These are phyloP conservation scores for Eulemur mongoz DNA, from an alignment of 2,797 vertebrate species.

Conservation along the genomic window DNA sequence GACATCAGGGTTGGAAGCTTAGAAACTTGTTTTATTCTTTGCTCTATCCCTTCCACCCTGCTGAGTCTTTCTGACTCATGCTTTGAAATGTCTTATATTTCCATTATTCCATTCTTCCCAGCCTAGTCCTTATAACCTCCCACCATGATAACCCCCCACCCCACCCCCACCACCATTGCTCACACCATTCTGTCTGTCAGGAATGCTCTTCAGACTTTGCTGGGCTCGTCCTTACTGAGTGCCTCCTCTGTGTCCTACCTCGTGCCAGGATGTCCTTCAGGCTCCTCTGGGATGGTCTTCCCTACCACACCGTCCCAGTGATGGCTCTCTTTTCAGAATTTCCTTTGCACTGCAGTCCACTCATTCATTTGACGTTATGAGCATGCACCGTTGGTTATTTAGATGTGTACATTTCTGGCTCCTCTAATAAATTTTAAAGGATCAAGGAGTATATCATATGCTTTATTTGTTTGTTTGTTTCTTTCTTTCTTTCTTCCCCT, in stretches of 20 bases:
- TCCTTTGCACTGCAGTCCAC: accelerated
- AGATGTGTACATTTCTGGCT: neutral
- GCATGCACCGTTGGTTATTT: neutral
- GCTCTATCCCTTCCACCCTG: neutral
- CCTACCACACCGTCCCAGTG: accelerated
- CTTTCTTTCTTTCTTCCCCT: neutral
- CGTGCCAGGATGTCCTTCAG: neutral
- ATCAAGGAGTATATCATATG: neutral
- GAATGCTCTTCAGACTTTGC: neutral
- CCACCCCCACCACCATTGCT: neutral
- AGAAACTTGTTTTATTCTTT: neutral
- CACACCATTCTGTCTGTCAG: neutral
- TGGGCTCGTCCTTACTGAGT: neutral
- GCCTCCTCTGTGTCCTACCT: neutral
- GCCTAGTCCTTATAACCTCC: neutral
- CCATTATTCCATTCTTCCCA: neutral
- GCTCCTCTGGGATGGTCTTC: neutral
- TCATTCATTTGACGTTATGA: neutral
- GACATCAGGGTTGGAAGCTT: neutral
- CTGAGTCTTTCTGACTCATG: neutral
- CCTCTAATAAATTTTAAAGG: neutral
- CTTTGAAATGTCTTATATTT: neutral
- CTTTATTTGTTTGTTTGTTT: neutral
- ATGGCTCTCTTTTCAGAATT: neutral
- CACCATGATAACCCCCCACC: no score